Conservation (phyloP, 2,113 vertebrate species). For the Rhagologus leucostigma region DNA sequence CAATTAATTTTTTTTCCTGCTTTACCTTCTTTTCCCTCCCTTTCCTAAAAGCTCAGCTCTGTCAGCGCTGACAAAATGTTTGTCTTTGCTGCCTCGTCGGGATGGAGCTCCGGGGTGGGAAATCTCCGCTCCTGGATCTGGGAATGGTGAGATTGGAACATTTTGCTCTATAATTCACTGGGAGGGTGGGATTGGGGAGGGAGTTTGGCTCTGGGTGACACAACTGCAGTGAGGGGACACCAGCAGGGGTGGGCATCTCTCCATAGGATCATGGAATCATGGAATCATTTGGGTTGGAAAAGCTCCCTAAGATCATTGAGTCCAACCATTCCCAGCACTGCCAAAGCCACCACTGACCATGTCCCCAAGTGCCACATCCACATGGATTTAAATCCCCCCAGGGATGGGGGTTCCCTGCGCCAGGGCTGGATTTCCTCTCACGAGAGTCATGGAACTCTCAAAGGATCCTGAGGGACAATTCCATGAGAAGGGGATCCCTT, state of each 20-base stretch:
- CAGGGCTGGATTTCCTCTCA: neutral
- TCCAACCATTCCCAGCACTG: neutral
- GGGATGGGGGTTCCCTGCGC: neutral
- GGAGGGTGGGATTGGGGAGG: accelerated
- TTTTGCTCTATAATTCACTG: accelerated
- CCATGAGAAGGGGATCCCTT: neutral
- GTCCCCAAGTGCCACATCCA: neutral
- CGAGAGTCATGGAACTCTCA: accelerated
- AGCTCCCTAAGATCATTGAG: accelerated
- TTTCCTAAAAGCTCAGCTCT: neutral
- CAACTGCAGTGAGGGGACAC: neutral
- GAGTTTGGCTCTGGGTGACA: accelerated
- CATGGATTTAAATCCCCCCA: neutral
- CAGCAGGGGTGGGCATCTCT: too few species aligned
- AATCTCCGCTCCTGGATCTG: accelerated
- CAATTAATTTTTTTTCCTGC: neutral
- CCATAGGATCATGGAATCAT: accelerated
- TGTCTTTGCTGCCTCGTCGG: neutral
- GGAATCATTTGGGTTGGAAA: neutral
- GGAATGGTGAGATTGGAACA: accelerated
- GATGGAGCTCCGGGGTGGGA: neutral
- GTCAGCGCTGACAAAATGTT: neutral
- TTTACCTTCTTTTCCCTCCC: neutral
- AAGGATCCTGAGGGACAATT: neutral
- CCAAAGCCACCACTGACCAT: neutral